Evolutionary conservation across 2,888 invertebrate genomes (phyloP), one percentile per base, ranked within the genome.

Genomic region (Nemotelus pantherinus): DNA sequence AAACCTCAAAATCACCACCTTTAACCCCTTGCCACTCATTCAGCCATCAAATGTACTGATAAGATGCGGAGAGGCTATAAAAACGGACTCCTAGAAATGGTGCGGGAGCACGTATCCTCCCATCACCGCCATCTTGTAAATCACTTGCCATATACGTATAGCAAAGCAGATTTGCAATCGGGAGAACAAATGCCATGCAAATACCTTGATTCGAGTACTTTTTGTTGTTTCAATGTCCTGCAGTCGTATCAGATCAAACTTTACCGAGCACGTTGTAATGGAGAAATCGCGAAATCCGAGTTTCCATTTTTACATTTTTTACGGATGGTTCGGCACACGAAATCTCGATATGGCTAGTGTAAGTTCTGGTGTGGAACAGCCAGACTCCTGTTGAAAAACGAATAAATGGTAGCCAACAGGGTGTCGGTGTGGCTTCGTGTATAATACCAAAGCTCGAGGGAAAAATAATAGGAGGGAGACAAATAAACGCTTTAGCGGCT

Each of bases 1-100:
- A 81, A 80, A 80, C 80, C 65, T 60, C 57, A 77, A 80, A 82
- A 82, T 80, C 78, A 79, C 78, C 77, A 77, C 79, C 79, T 79
- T 76, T 44, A 48, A 9, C 50, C 45, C 39, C 65, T 10, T n/a
- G 45, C 4, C n/a, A 65, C 9, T 25, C 63, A 63, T 70, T 25
- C 43, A 58, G 60, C 74, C 77, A 76, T 53, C 58, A 76, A 74
- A 78, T 68, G 74, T 48, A 76, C 76, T 67, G 55, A 74, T 75
- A 71, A 75, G 64, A 77, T 78, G 70, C 53, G 25, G 43, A 41
- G 43, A 6, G 41, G n/a, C 55, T 10, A n/a, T 3, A 60, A 47
- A n/a, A 47, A 53, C 50, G 45, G 47, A 9, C 50, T 41, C 55
- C 55, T 43, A 5, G 55, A 70, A 70, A 75, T 74, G 44, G 7